A percentile compares a stretch with the other conserved stretches of the same genome.
Evolutionary conservation across 2,797 vertebrate genomes (phyloP).

Genomic region (Esox masquinongy): DNA sequence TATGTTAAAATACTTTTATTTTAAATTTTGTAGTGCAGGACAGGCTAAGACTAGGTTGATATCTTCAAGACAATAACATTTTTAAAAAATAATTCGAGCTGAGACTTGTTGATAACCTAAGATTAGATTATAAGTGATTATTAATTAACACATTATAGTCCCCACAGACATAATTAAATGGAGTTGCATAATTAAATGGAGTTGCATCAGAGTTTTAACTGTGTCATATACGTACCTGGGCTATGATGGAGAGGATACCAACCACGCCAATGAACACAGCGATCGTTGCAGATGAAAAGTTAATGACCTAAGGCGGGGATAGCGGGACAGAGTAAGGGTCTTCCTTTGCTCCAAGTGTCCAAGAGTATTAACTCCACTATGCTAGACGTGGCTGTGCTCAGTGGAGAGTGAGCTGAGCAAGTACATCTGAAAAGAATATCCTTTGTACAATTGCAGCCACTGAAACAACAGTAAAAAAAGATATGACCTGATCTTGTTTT

Average conservation of each 20-base stretch:
- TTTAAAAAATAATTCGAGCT: neutral
- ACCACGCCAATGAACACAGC: conserved; percentile 93
- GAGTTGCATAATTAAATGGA: neutral
- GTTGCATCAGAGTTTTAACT: neutral
- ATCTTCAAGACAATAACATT: neutral
- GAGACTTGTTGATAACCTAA: neutral
- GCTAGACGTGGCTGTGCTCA: conserved; percentile 1
- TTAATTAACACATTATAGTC: neutral
- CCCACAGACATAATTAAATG: neutral
- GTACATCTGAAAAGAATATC: neutral
- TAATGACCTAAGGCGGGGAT: conserved; percentile 78
- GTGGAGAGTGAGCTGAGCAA: neutral
- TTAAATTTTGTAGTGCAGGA: neutral
- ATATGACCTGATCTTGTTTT: neutral
- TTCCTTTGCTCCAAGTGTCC: neutral
- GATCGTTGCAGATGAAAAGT: conserved; percentile 88
- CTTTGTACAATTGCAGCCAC: neutral
- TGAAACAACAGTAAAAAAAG: neutral
- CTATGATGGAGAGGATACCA: conserved; percentile 91
- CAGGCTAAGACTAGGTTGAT: neutral
- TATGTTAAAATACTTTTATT: neutral
- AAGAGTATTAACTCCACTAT: neutral
- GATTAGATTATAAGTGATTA: neutral
- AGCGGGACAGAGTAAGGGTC: conserved; percentile 9
- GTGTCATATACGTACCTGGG: conserved; percentile 79